phyloP scores from a whole-genome alignment of 2,113 vertebrate species.

The Podarcis raffonei region DNA sequence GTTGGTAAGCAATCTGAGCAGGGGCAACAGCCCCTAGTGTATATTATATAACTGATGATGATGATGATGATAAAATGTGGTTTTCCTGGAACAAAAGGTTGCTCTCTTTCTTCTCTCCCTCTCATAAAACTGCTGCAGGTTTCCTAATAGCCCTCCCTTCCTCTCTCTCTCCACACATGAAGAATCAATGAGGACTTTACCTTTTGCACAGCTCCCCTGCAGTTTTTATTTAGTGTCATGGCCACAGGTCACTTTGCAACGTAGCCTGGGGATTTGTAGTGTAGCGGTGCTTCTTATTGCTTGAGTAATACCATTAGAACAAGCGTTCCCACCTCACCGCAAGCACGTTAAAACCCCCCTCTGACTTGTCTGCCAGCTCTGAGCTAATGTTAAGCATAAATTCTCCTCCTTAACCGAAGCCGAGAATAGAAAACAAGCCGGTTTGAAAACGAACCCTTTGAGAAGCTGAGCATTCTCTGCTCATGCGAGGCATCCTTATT shows the following conservation, averaged over 20 bases:
- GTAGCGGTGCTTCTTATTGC: neutral
- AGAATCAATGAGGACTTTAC: neutral
- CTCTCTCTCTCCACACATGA: neutral
- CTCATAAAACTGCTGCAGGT: neutral
- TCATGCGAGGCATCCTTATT: too few relatives aligned
- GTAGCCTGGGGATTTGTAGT: neutral
- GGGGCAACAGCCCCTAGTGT: too few relatives aligned
- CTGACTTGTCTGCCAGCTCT: neutral
- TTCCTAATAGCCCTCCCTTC: neutral
- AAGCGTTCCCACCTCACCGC: neutral
- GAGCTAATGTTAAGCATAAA: neutral
- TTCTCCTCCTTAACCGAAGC: neutral
- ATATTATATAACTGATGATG: too few relatives aligned
- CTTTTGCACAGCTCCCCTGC: rapidly evolving
- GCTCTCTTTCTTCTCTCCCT: neutral
- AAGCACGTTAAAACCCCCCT: neutral
- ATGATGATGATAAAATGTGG: neutral
- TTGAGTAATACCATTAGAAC: neutral
- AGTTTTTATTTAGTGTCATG: neutral
- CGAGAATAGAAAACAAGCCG: neutral
- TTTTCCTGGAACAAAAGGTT: neutral
- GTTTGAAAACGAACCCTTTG: too few relatives aligned
- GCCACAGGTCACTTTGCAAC: neutral
- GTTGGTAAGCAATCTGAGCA: too few relatives aligned
- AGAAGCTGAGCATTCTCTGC: too few relatives aligned